Percentiles rank a stretch among this genome's conserved stretches.
These are phyloP conservation scores for Anthoscopus minutus DNA, from an alignment of 2,113 vertebrate genomes.

Conservation along the genomic window DNA sequence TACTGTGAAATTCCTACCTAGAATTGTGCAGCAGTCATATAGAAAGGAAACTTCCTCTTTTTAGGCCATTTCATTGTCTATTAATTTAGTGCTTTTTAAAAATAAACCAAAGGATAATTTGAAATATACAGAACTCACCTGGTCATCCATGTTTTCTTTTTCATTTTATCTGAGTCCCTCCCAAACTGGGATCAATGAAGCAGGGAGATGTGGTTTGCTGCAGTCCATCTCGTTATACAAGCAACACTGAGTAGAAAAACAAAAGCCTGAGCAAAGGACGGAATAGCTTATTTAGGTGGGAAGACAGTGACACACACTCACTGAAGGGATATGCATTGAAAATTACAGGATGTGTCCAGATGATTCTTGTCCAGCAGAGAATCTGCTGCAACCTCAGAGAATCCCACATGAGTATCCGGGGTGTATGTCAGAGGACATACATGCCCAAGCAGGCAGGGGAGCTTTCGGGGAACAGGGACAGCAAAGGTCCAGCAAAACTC, in stretches of 20 bases:
- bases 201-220: rapidly evolving
- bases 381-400: not conserved
- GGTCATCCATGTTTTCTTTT: not conserved
- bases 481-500: not conserved
- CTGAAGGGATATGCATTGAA: not conserved
- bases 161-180: not conserved
- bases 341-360: not conserved
- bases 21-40: not conserved
- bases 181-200: not conserved
- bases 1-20: not conserved
- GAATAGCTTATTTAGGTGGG: not conserved
- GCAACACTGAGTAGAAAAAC: not conserved
- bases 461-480: rapidly evolving
- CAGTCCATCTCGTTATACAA: not conserved
- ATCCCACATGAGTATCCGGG: rapidly evolving
- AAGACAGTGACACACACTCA: not conserved
- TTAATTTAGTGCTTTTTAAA: not conserved
- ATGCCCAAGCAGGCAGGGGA: not conserved
- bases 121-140: not conserved
- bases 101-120: not conserved
- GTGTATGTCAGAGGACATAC: not conserved
- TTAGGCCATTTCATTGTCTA: not conserved
- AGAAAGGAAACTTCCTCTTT: not conserved
- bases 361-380: not conserved
- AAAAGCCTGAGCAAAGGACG: not conserved